Evolutionary conservation across 2,888 invertebrate genomes (phyloP), one percentile per base, ranked within the genome.

Genomic region (Endotricha flammealis): DNA sequence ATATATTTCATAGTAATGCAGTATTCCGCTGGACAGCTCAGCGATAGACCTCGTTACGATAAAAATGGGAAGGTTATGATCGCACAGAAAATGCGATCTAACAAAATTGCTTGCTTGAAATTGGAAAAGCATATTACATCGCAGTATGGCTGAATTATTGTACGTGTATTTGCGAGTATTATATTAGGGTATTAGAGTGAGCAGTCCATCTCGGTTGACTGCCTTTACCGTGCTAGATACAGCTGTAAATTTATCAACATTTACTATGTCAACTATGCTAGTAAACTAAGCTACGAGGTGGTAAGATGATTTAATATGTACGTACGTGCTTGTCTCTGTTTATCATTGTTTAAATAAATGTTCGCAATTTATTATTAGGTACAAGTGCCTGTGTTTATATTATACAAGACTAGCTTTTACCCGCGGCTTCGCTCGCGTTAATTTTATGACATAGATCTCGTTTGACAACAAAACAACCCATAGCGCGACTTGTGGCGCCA

Each of bases 1-100:
- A 12, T 6, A 32, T 24, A 32, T 24, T 23, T 32, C 23, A 32
- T 23, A 23, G 17, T 22, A 20, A 30, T 30, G 30, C 30, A 30
- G 12, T 30, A 11, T 10, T 9, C 20, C 4, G 4, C 17, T 17
- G 16, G 30, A 30, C 20, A 20, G 20, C 20, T 20, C 20, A 20
- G 8, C 20, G 20, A 20, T 20, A 20, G 20, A 20, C 20, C 20
- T 20, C 20, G 20, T 20, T 20, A 20, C 7, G 20, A 20, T 20
- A 20, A 20, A 20, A 20, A 20, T 20, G n/a, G 20, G 8, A 20
- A 20, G 20, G 20, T 20, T 20, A 6, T 20, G 20, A 20, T 20
- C 20, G 20, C 20, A 20, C 20, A 20, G 20, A 20, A 16, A 16
- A 20, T 20, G 20, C 4, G 20, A 6, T 20, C 2, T 20, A 20